A percentile compares a stretch with the other conserved stretches of the same genome.
Conservation (phyloP, 2,888 invertebrate species). For the Hemicrepidius hirtus region DNA sequence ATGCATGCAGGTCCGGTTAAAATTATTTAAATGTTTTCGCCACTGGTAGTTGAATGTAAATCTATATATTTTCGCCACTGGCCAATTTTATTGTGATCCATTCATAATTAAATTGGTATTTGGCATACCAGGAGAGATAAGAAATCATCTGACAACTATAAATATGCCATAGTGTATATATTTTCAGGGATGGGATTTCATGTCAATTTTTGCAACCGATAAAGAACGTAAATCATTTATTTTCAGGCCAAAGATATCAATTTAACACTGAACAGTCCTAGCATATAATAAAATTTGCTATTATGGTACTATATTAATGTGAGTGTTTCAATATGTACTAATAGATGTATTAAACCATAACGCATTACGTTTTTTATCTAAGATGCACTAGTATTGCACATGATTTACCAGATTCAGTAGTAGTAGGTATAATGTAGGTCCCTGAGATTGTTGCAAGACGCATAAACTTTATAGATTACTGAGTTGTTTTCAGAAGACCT, state of each 20-base stretch:
- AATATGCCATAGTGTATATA: constrained; percentile 68
- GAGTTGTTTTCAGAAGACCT: too few species aligned
- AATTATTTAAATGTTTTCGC: constrained; percentile 48
- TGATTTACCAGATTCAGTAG: too few species aligned
- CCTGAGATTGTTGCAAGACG: too few species aligned
- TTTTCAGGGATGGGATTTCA: constrained; percentile 66
- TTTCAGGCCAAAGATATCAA: constrained; percentile 48
- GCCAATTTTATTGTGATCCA: constrained; percentile 18
- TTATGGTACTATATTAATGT: constrained; percentile 4
- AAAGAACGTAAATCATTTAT: constrained; percentile 64
- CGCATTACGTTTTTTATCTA: neutral
- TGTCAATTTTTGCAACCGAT: constrained; percentile 67
- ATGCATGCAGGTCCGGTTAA: constrained; percentile 33
- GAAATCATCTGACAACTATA: constrained; percentile 65
- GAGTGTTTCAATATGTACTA: neutral
- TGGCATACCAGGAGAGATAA: constrained; percentile 18
- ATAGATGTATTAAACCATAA: neutral
- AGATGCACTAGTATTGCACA: too few species aligned
- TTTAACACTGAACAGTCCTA: constrained; percentile 29
- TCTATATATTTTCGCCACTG: neutral
- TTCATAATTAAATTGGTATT: constrained; percentile 31
- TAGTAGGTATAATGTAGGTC: too few species aligned
- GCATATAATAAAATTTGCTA: constrained; percentile 16
- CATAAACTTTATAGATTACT: too few species aligned
- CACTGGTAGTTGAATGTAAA: constrained; percentile 14